Evolutionary conservation across 2,113 vertebrate genomes (phyloP).

Genomic region (Polypterus bichir): DNA sequence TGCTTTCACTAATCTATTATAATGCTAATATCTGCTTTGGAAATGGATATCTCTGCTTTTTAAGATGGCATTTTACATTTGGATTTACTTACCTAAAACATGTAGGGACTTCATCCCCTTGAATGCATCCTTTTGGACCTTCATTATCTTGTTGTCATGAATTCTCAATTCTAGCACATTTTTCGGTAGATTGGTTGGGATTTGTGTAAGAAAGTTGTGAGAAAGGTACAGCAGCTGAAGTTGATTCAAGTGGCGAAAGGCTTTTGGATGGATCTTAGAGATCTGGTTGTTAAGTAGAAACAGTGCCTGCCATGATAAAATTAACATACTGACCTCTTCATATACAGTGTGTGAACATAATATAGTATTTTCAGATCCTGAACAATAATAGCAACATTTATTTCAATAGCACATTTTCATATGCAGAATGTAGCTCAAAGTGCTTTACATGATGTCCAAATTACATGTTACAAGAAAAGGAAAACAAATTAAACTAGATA

Average conservation of each 20-base stretch:
- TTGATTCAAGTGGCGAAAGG: slow-evolving; percentile 69
- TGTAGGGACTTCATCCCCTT: slow-evolving; percentile 79
- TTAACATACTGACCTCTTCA: background rate
- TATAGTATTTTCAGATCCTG: background rate
- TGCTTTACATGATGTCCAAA: no score
- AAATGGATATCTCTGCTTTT: background rate
- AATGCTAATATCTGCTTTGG: background rate
- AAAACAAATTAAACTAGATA: no score
- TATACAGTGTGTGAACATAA: background rate
- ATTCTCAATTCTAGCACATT: slow-evolving; percentile 80
- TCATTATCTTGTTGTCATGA: slow-evolving; percentile 83
- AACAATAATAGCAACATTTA: no score
- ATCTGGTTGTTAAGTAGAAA: slow-evolving; percentile 91
- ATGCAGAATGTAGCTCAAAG: no score
- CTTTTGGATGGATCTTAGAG: slow-evolving; percentile 83
- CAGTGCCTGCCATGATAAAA: slow-evolving; percentile 54
- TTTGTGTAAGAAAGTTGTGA: slow-evolving; percentile 78
- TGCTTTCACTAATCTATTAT: background rate
- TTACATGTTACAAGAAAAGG: no score
- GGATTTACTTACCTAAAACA: slow-evolving; percentile 66
- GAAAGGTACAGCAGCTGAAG: slow-evolving; percentile 80
- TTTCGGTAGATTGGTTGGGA: slow-evolving; percentile 77
- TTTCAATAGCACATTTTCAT: background rate
- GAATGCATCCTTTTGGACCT: slow-evolving; percentile 73
- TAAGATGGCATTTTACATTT: background rate